A percentile compares a stretch with the other conserved stretches of the same genome.
Evolutionary conservation across 2,888 invertebrate genomes (phyloP).

Genomic region (Ypsolopha sequella): DNA sequence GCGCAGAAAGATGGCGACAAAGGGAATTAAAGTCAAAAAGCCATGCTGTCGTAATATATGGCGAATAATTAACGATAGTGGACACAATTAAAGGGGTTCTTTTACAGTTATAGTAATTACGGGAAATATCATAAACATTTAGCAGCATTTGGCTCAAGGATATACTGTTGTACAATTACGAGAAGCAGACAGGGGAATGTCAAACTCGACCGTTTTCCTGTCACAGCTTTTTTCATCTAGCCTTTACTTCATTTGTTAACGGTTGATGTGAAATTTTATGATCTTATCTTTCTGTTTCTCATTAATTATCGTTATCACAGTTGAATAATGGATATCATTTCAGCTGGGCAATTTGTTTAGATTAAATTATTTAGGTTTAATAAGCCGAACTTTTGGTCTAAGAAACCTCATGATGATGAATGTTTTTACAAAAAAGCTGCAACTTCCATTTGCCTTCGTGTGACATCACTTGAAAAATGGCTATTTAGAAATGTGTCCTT

Average conservation of each 20-base stretch:
- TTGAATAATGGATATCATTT: too few species aligned
- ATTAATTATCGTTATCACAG: too few species aligned
- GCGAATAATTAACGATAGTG: conserved; percentile 29
- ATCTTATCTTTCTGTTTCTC: too few species aligned
- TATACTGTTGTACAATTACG: conserved; percentile 31
- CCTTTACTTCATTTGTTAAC: neutral
- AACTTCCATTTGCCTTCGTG: too few species aligned
- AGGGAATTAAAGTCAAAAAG: neutral
- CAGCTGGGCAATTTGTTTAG: too few species aligned
- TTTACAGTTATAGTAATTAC: conserved; percentile 54
- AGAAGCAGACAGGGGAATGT: conserved; percentile 21
- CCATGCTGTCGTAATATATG: conserved; percentile 14
- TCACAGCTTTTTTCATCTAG: conserved; percentile 24
- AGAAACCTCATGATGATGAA: too few species aligned
- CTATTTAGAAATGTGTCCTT: too few species aligned
- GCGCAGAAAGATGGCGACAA: neutral
- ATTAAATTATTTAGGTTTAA: too few species aligned
- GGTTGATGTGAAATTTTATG: too few species aligned
- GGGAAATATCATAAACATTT: conserved; percentile 57
- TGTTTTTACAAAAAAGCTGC: too few species aligned
- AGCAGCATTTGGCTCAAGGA: conserved; percentile 25
- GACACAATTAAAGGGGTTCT: conserved; percentile 30
- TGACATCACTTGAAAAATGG: too few species aligned
- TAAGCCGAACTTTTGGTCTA: too few species aligned
- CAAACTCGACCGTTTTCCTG: conserved; percentile 43